A percentile compares a stretch with the other conserved stretches of the same genome.
Conservation (phyloP, 2,797 vertebrate genomes). For the Scleropages formosus region DNA sequence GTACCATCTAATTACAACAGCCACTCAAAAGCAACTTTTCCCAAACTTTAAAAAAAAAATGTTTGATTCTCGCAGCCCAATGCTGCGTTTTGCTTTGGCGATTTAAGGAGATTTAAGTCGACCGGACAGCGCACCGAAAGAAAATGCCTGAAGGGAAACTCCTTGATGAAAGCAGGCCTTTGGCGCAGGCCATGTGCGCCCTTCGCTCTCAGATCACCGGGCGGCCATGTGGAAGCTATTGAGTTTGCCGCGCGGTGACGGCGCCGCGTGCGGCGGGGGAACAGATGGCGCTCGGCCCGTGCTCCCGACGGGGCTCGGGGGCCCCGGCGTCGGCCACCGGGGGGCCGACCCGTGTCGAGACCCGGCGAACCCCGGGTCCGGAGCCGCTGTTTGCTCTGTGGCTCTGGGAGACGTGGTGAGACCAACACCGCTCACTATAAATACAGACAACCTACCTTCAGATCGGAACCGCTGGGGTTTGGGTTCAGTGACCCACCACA, state of each 20-base stretch:
- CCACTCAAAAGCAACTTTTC: neutral
- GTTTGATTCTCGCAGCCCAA: neutral
- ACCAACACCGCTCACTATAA: too few relatives aligned
- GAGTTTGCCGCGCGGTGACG: neutral
- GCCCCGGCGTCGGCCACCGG: neutral
- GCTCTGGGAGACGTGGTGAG: too few relatives aligned
- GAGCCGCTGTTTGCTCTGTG: too few relatives aligned
- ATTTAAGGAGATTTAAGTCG: neutral
- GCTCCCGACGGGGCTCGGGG: neutral
- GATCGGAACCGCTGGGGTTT: too few relatives aligned
- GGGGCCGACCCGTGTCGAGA: neutral
- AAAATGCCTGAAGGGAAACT: neutral
- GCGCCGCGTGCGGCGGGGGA: neutral
- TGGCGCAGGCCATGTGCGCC: too few relatives aligned
- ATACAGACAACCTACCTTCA: too few relatives aligned
- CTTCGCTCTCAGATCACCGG: neutral
- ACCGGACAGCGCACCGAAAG: neutral
- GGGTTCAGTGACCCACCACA: too few relatives aligned
- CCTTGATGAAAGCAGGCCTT: neutral
- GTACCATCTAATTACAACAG: neutral
- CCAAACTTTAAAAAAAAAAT: neutral
- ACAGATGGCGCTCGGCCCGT: neutral
- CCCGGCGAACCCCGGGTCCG: too few relatives aligned
- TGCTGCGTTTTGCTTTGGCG: neutral
- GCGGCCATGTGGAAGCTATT: neutral